A percentile compares a stretch with the other conserved stretches of the same genome.
These are phyloP conservation scores for Tautogolabrus adspersus DNA, from an alignment of 2,113 vertebrate genomes.

Conservation along the genomic window DNA sequence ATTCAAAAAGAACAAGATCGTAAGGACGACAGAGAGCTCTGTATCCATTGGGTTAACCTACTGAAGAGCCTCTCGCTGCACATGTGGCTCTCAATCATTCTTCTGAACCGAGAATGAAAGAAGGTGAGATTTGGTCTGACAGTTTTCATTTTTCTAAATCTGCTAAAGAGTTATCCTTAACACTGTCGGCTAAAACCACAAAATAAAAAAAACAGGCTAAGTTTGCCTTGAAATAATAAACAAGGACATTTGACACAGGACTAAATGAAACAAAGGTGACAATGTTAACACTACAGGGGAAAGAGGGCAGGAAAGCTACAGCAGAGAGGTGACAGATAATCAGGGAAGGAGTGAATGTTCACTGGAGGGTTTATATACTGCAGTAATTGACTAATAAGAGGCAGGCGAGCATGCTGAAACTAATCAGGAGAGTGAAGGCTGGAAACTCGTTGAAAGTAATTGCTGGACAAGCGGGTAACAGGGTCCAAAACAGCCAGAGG, in stretches of 20 bases:
- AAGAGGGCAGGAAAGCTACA: neutral
- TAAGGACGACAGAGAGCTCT: too few species aligned
- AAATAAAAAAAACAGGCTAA: neutral
- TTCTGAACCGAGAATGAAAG: too few species aligned
- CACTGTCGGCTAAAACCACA: neutral
- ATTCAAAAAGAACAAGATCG: too few species aligned
- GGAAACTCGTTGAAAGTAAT: neutral
- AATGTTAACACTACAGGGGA: neutral
- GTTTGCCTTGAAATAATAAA: neutral
- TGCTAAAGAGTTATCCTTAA: neutral
- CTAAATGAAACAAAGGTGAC: neutral
- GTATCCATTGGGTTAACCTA: too few species aligned
- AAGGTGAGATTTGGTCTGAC: too few species aligned
- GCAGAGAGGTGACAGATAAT: neutral
- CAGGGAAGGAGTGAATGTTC: neutral
- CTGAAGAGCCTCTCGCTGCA: too few species aligned
- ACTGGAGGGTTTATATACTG: neutral
- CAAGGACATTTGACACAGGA: neutral
- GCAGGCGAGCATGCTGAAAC: conserved; percentile 8
- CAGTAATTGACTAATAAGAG: conserved; percentile 26
- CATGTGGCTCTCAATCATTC: too few species aligned
- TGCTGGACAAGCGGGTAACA: neutral
- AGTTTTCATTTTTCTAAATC: neutral
- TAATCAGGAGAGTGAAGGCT: conserved; percentile 8
- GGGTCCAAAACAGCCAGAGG: neutral